A percentile compares a stretch with the other conserved stretches of the same genome.
phyloP scores from a whole-genome alignment of 2,888 invertebrate species.

The Xanthia icteritia region DNA sequence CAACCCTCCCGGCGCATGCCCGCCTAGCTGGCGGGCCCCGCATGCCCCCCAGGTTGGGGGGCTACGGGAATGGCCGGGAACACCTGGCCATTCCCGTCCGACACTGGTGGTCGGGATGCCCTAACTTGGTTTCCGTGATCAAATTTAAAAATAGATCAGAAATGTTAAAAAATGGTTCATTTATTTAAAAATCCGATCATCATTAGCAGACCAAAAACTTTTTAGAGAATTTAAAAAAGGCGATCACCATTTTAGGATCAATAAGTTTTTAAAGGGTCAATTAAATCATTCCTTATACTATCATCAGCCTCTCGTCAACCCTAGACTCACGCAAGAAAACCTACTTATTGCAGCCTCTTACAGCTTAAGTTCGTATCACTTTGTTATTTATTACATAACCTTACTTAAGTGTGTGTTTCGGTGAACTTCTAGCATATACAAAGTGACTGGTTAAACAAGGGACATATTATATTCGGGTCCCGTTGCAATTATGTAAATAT shows the following conservation, averaged over 20 bases:
- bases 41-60: too few species aligned
- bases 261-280: neutral
- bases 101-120: too few species aligned
- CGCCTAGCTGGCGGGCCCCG: too few species aligned
- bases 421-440: slow-evolving; percentile 41
- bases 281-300: neutral
- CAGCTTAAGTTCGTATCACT: slow-evolving; percentile 51
- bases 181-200: neutral
- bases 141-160: neutral
- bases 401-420: slow-evolving; percentile 55
- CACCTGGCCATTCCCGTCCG: too few species aligned
- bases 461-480: neutral
- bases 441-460: slow-evolving; percentile 8
- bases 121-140: too few species aligned
- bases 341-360: slow-evolving; percentile 57
- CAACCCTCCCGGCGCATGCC: too few species aligned
- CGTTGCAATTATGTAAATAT: too few species aligned
- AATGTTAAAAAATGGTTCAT: neutral
- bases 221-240: neutral
- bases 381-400: slow-evolving; percentile 54
- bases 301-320: slow-evolving; percentile 17
- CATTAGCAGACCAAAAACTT: neutral
- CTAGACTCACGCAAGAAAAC: slow-evolving; percentile 52
- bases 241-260: neutral
- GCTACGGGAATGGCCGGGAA: too few species aligned